These are phyloP conservation scores for Ophiothrix spiculata DNA, from an alignment of 35 echinoderm and acorn worm species.

Conservation along the genomic window DNA sequence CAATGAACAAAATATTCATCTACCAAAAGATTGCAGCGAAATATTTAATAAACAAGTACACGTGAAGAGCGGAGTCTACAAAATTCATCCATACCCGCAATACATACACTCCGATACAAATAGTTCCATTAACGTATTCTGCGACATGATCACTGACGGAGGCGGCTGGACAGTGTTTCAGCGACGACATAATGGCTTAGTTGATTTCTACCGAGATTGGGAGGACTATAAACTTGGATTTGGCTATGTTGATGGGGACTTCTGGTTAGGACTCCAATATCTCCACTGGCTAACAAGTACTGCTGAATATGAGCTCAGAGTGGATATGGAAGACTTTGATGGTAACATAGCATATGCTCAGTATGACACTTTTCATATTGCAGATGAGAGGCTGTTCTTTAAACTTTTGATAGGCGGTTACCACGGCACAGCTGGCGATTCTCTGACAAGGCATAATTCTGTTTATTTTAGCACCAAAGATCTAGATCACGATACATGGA, in stretches of 20 bases:
- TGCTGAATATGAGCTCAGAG: slow-evolving; percentile 50
- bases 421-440: neutral
- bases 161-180: slow-evolving; percentile 45
- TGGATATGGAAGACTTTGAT: slow-evolving; percentile 58
- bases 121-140: slow-evolving; percentile 20
- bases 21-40: no score
- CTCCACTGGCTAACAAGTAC: slow-evolving; percentile 7
- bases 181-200: slow-evolving; percentile 23
- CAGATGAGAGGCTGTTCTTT: slow-evolving; percentile 3
- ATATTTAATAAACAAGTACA: no score
- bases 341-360: slow-evolving; percentile 46
- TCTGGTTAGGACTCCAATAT: slow-evolving; percentile 42
- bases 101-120: no score
- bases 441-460: neutral
- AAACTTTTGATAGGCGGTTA: neutral
- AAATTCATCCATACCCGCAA: no score
- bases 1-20: no score
- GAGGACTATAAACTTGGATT: slow-evolving; percentile 26
- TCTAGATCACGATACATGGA: neutral
- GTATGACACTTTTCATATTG: slow-evolving; percentile 51
- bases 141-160: slow-evolving; percentile 36
- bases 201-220: slow-evolving; percentile 44
- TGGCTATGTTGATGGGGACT: slow-evolving; percentile 32
- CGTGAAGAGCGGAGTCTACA: no score
- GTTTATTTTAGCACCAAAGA: neutral